These are phyloP conservation scores for Camptogramma bilineatum DNA, from an alignment of 2,888 invertebrate species.

Conservation along the genomic window DNA sequence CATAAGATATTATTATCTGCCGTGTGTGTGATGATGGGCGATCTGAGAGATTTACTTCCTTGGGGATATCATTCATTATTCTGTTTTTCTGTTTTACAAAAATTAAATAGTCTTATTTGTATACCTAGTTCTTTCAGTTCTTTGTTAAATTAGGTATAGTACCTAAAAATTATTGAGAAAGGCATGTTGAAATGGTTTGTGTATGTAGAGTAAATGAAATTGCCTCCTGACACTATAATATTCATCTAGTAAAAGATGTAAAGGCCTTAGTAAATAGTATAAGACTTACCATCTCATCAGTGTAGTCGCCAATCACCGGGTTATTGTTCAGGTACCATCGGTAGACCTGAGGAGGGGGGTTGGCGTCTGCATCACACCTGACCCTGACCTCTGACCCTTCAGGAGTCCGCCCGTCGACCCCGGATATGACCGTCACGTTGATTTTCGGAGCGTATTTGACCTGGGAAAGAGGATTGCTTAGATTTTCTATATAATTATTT, in stretches of 20 bases:
- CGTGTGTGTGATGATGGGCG: no score
- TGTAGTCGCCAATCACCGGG: conserved; percentile 92
- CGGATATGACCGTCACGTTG: conserved; percentile 80
- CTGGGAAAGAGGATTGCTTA: conserved; percentile 67
- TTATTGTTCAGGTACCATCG: conserved; percentile 95
- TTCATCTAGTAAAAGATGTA: no score
- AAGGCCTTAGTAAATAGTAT: background rate
- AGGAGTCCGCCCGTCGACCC: conserved; percentile 57
- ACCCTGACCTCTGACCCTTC: conserved; percentile 73
- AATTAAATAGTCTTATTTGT: no score
- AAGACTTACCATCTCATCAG: conserved; percentile 89
- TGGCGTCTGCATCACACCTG: conserved; percentile 93
- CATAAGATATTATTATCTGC: no score
- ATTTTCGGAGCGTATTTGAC: conserved; percentile 97
- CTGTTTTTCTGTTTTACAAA: no score
- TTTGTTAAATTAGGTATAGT: no score
- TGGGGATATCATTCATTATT: no score
- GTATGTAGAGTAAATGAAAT: no score
- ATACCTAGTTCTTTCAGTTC: no score
- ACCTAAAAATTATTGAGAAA: no score
- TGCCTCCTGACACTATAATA: no score
- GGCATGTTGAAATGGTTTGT: background rate
- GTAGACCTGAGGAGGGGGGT: conserved; percentile 92
- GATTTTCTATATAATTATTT: background rate
- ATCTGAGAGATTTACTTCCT: no score